Evolutionary conservation across 2,113 vertebrate genomes (phyloP), one percentile per base, ranked within the genome.

Genomic region (Plestiodon gilberti): DNA sequence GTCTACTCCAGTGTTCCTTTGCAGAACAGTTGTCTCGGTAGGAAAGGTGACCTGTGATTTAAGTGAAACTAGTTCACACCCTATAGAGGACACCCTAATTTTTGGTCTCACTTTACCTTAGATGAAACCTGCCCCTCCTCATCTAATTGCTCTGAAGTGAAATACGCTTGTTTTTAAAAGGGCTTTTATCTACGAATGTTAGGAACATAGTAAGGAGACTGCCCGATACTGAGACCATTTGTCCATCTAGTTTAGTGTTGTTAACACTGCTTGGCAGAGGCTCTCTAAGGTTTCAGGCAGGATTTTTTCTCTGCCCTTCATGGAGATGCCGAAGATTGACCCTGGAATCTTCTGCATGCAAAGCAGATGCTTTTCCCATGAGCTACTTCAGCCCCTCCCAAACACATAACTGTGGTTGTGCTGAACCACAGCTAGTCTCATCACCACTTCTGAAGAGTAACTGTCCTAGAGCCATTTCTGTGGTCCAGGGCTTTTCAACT

Each of bases 71-170:
- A 35, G 70, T 81, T 81, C 78, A 85, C 75, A 17, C 83, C 75
- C 69, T 64, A 38, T 14, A 33, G 23, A 62, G 25, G n/a, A 73
- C 25, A 61, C 33, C 55, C 40, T 84, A 43, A 40, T 71, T 86
- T 48, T 81, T 57, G 38, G 59, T 65, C 64, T 81, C 59, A 18
- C 75, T 75, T 65, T 11, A 3, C 33, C 15, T 55, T 64, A 75
- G 17, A 15, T 38, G 61, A 75, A 87, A 87, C 59, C 70, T 75
- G 78, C 81, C 55, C 70, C 23, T 86, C 62, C 23, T n/a, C 43
- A 52, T 81, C 52, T 87, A 81, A 75, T 87, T 75, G 40, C 70
- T 87, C 59, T n/a, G 59, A 55, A 81, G 61, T 75, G 59, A 74
- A 75, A 48, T 74, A 62, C 73, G 33, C 70, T 30, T 74, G 76